phyloP scores from a whole-genome alignment of 2,888 invertebrate species.

The Dicranocentrus wangi region DNA sequence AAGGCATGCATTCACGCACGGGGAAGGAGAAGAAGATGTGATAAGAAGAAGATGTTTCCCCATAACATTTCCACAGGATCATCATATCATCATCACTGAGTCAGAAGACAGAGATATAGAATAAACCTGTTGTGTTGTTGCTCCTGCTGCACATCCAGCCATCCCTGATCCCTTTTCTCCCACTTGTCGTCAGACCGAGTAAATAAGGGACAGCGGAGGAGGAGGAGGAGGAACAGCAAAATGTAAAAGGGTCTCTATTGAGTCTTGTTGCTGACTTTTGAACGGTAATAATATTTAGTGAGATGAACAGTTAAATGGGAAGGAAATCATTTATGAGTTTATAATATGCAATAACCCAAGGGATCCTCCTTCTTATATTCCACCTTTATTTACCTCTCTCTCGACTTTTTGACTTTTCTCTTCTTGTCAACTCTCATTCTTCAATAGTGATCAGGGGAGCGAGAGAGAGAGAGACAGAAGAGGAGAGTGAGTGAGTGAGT shows the following conservation, averaged over 20 bases:
- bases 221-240: too few relatives aligned
- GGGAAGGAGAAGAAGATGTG: conserved; percentile 33
- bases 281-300: conserved; percentile 51
- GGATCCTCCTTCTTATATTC: conserved; percentile 58
- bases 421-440: neutral
- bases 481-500: too few relatives aligned
- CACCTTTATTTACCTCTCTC: neutral
- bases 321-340: conserved; percentile 66
- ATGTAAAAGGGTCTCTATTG: neutral
- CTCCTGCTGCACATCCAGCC: too few relatives aligned
- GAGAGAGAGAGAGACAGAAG: too few relatives aligned
- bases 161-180: too few relatives aligned
- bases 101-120: neutral
- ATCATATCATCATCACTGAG: conserved; percentile 12
- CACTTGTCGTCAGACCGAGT: too few relatives aligned
- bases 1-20: too few relatives aligned
- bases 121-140: too few relatives aligned
- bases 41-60: conserved; percentile 38
- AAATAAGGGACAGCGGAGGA: too few relatives aligned
- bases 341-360: conserved; percentile 64
- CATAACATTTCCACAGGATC: neutral
- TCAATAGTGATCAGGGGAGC: too few relatives aligned
- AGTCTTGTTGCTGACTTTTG: neutral
- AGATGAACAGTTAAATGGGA: conserved; percentile 60
- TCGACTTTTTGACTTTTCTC: conserved; percentile 45